Evolutionary conservation across 2,797 vertebrate species (phyloP), one percentile per base, ranked within the genome.

Genomic region (Nothura maculosa): DNA sequence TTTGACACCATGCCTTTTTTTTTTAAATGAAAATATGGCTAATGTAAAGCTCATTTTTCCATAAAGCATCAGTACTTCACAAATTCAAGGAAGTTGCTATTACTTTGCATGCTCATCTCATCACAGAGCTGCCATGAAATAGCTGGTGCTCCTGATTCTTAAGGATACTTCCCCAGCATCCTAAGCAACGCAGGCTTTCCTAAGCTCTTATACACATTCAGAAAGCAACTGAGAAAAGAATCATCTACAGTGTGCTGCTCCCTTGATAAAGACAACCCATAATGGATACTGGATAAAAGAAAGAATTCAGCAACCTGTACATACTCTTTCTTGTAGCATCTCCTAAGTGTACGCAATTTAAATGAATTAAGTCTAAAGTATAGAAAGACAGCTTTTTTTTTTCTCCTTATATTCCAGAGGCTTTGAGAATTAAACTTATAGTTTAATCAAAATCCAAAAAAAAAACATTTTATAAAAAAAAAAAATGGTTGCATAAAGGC

Each of bases 281-380:
- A 17, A 67, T 0, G 0, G 20, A 54, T 8, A 55, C 2, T 18
- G 8, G 40, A 54, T 0, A 3, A 72, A 2, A 3, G 85, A 73
- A 4, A 58, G 4, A 62, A 45, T 60, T 60, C 22, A 50, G 12
- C 5, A 0, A 50, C 69, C 28, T 45, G 5, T 27, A 1, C 38
- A 38, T n/a, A 73, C 62, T 10, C 12, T 48, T 67, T 85, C 40
- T 34, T 70, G 14, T 52, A 70, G 3, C 27, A 32, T 28, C 70
- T 70, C 32, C 28, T 17, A 9, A 50, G 9, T 20, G 20, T 60
- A 5, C 34, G 13, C 50, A 57, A 90, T 93, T 87, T 81, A 76
- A 76, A 43, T 47, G 6, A 88, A 30, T 17, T 69, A 61, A 87
- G 38, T 24, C 20, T 86, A 67, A 94, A 75, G 22, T 12, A 13